Evolutionary conservation across 2,797 vertebrate genomes (phyloP), one percentile per base, ranked within the genome.

Genomic region (Halcyon chelicuti): DNA sequence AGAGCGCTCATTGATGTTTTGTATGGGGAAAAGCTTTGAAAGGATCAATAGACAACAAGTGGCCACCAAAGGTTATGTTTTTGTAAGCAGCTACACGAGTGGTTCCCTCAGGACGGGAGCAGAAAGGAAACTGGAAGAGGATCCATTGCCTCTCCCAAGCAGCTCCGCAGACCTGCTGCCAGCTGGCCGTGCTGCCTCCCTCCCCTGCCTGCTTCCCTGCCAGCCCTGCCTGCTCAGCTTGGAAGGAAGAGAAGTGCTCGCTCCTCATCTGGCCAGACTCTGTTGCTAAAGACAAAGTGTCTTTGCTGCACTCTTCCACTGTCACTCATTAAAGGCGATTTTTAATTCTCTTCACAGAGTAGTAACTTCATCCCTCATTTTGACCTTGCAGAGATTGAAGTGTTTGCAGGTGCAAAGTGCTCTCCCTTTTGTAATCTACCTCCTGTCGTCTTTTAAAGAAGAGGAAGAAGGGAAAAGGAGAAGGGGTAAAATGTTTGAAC

Each of bases 91-190:
- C 80, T 35, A 12, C 83, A 70, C 0, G 7, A 92, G 84, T 44
- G 9, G 84, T 0, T 95, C 96, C 94, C 87, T 21, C 37, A 5
- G 87, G 93, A 72, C 71, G 72, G 82, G 81, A 88, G 72, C 76
- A 86, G 88, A 93, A 83, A 88, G 92, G 72, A 85, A 88, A 80
- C 66, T 55, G 86, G 88, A 71, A 74, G 16, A 90, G 77, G 93
- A 94, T 71, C 63, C 63, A 10, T 0, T 33, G 70, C 74, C 37
- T 77, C 58, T 86, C 89, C 58, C 65, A 29, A 3, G 47, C 77
- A 78, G 86, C 75, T 51, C 81, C 9, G 6, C 66, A 66, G 87
- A 42, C 61, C 66, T 58, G 52, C 33, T 60, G 94, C 86, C 92
- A 93, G 77, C 25, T 58, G 55, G 55, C 55, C 23, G n/a, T 14